Evolutionary conservation across 2,888 invertebrate species (phyloP).

Genomic region (Gymnoscelis rufifasciata): DNA sequence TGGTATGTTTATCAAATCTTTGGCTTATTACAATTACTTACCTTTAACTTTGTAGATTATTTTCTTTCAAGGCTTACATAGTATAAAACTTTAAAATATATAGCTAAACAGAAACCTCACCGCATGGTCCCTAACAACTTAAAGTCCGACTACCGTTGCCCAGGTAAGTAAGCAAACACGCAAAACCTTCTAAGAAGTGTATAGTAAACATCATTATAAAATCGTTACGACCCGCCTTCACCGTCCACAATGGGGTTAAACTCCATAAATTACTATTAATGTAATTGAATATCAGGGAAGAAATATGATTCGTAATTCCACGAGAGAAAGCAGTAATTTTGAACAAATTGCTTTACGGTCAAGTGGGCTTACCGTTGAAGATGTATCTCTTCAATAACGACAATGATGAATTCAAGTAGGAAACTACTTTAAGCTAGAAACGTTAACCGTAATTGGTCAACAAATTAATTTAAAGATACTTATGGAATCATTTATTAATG

Average conservation of each 20-base stretch:
- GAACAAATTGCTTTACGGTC: conserved; percentile 11
- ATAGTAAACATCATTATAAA: conserved; percentile 33
- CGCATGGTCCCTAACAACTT: conserved; percentile 19
- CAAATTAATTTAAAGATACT: too few relatives aligned
- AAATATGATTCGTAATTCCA: conserved; percentile 14
- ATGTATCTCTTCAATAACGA: conserved; percentile 1
- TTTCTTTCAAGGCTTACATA: too few relatives aligned
- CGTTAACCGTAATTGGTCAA: too few relatives aligned
- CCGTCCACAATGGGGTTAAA: conserved; percentile 10
- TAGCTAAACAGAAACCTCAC: conserved; percentile 1
- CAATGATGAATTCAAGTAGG: conserved; percentile 1
- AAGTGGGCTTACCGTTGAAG: conserved; percentile 7
- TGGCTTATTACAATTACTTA: too few relatives aligned
- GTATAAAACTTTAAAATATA: neutral
- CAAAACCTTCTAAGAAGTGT: conserved; percentile 32
- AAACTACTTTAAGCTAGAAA: too few relatives aligned
- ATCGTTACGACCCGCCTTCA: conserved; percentile 18
- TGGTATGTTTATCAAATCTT: neutral
- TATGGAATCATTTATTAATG: too few relatives aligned
- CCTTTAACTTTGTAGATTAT: too few relatives aligned
- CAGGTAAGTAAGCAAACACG: conserved; percentile 24
- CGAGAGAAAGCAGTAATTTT: conserved; percentile 18
- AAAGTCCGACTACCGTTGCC: conserved; percentile 16
- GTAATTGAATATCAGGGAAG: conserved; percentile 15
- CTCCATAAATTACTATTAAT: conserved; percentile 7